These are phyloP conservation scores for Metellina segmentata DNA, from an alignment of 2,888 invertebrate species.

Conservation along the genomic window DNA sequence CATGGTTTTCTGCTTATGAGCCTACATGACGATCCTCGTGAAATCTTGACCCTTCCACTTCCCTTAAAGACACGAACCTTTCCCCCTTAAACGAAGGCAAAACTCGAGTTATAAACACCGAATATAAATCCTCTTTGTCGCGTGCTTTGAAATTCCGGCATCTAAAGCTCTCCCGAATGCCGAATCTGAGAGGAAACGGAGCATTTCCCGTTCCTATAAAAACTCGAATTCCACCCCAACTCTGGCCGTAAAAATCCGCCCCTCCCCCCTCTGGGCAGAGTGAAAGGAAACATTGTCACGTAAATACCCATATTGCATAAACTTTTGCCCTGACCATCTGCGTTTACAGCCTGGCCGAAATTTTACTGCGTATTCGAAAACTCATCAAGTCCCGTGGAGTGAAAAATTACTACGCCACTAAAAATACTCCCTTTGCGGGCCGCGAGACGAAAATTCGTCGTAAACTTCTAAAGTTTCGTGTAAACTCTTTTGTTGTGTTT, in stretches of 20 bases:
- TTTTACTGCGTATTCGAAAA: slow-evolving; percentile 51
- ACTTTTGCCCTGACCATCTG: slow-evolving; percentile 14
- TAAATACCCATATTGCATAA: slow-evolving; percentile 29
- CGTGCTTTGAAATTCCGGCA: neutral
- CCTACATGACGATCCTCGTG: too few species aligned
- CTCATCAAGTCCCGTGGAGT: slow-evolving; percentile 35
- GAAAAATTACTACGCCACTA: slow-evolving; percentile 53
- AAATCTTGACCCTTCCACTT: too few species aligned
- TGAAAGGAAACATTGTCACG: slow-evolving; percentile 29
- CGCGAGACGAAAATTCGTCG: neutral
- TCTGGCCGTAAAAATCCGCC: slow-evolving; percentile 25
- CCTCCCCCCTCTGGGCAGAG: neutral
- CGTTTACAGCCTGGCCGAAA: slow-evolving; percentile 41
- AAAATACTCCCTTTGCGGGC: neutral
- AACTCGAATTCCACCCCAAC: slow-evolving; percentile 6
- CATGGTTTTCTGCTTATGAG: too few species aligned
- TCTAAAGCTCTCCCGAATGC: neutral
- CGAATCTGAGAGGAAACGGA: neutral
- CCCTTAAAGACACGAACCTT: too few species aligned
- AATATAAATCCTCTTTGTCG: neutral
- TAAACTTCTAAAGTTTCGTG: slow-evolving; percentile 5
- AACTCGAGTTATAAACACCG: neutral
- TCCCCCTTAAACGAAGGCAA: neutral
- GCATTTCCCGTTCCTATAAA: neutral
- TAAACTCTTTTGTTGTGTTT: neutral